Base-by-base conservation (phyloP, 2,888 invertebrate species). In the Drosophila antonietae region DNA sequence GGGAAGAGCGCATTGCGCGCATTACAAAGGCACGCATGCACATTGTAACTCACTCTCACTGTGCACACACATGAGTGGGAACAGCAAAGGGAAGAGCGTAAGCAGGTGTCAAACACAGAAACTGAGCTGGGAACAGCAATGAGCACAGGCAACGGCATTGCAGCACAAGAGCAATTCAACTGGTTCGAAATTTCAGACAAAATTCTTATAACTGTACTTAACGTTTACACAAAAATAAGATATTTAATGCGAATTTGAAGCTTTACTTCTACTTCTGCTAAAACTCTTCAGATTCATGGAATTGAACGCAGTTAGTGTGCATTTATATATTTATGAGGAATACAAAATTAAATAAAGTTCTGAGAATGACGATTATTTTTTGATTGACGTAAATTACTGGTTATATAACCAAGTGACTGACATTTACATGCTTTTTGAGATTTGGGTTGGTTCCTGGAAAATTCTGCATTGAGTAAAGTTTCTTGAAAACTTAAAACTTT, bases 381-480 rank as follows among this genome's bases (percentile, higher is more conserved):
- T 28, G 28, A 49, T 49, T 39, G 59, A 39, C 59, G 18, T 49
- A 10, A 49, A 43, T 56, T 31, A 15, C 33, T 15, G 20, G 28
- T 33, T 33, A 56, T 44, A 56, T 2, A 35, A 37, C 23, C n/a
- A 23, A 46, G 46, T 7, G 5, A 35, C 20, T 52, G 35, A 35
- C 52, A 52, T 9, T 33, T n/a, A 18, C 35, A 52, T 20, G 52
- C 20, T 20, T 37, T 37, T 53, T 10, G 10, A 3, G 18, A 33
- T 20, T 51, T 20, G 33, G 18, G 12, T 6, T 51, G 18, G 3
- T 51, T 33, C 51, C 14, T 5, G 18, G 12, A 51, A 51, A 18
- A 3, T 1, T 51, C 10, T 33, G 18, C 12, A 6, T 20, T 33
- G 33, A 35, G 4, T 14, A 35, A 35, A 51, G 33, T 51, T 31